phyloP scores from a whole-genome alignment of 2,888 invertebrate species.

The Heteromyza rotundicornis region DNA sequence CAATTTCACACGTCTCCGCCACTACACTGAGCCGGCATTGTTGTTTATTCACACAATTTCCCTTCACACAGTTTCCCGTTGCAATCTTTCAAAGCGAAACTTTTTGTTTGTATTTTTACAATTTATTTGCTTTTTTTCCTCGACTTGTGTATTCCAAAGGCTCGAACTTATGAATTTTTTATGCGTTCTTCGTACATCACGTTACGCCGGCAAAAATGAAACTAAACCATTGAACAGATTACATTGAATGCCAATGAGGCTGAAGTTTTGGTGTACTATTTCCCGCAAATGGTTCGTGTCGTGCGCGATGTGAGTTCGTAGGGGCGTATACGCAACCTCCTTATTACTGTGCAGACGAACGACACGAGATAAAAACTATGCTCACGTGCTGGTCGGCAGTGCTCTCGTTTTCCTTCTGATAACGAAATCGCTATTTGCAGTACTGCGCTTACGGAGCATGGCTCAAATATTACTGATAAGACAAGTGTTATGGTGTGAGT shows the following conservation, averaged over 20 bases:
- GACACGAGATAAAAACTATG: too few relatives aligned
- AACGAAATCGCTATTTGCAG: slow-evolving; percentile 2
- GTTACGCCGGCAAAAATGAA: slow-evolving; percentile 47
- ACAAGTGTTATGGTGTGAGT: too few relatives aligned
- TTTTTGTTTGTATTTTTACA: slow-evolving; percentile 22
- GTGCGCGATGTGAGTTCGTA: too few relatives aligned
- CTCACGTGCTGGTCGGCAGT: background rate
- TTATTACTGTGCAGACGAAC: background rate
- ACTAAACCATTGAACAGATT: slow-evolving; percentile 39
- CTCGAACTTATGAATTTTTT: slow-evolving; percentile 6
- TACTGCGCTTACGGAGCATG: slow-evolving; percentile 20
- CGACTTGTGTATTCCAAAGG: background rate
- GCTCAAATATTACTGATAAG: too few relatives aligned
- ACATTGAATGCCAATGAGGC: slow-evolving; percentile 25
- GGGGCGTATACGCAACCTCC: slow-evolving; percentile 38
- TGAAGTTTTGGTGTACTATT: slow-evolving; percentile 8
- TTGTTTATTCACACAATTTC: too few relatives aligned
- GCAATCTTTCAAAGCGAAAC: too few relatives aligned
- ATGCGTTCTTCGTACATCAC: slow-evolving; percentile 38
- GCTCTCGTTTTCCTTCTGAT: background rate
- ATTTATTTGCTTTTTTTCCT: slow-evolving; percentile 7
- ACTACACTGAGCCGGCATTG: too few relatives aligned
- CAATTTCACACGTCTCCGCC: too few relatives aligned
- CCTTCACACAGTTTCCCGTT: too few relatives aligned
- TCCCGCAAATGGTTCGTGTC: background rate